phyloP scores from a whole-genome alignment of 2,888 invertebrate species.

The Eristalinus aeneus region DNA sequence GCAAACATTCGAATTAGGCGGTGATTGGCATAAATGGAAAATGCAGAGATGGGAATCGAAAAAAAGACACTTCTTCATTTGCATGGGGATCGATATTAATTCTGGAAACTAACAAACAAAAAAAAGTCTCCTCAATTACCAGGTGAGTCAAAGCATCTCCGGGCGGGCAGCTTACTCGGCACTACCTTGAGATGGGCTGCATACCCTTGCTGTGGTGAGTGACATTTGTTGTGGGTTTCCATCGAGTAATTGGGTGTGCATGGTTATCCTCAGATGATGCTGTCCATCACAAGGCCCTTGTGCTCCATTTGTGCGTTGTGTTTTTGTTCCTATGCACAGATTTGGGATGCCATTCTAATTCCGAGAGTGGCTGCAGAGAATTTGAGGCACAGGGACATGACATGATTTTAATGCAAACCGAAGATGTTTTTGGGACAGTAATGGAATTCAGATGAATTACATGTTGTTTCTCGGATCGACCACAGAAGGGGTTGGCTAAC shows the following conservation, averaged over 20 bases:
- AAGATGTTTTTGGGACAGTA: background rate
- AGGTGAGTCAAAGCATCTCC: background rate
- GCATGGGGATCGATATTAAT: slow-evolving; percentile 2
- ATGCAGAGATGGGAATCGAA: background rate
- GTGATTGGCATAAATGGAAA: background rate
- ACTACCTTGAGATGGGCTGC: background rate
- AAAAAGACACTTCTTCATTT: background rate
- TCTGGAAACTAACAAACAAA: background rate
- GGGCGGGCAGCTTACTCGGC: background rate
- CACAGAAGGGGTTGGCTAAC: background rate
- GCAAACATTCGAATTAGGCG: background rate
- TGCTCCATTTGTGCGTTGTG: background rate
- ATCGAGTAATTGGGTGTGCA: background rate
- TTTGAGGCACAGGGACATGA: background rate
- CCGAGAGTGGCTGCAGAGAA: background rate
- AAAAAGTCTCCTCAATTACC: background rate
- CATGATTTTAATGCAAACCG: background rate
- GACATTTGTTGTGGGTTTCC: background rate
- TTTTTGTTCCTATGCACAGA: background rate
- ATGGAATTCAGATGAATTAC: background rate
- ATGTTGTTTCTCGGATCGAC: background rate
- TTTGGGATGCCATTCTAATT: background rate
- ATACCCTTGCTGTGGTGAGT: background rate
- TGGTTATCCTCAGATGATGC: background rate
- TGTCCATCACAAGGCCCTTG: background rate